phyloP scores from a whole-genome alignment of 2,888 invertebrate genomes.

The Pollenia griseotomentosa region DNA sequence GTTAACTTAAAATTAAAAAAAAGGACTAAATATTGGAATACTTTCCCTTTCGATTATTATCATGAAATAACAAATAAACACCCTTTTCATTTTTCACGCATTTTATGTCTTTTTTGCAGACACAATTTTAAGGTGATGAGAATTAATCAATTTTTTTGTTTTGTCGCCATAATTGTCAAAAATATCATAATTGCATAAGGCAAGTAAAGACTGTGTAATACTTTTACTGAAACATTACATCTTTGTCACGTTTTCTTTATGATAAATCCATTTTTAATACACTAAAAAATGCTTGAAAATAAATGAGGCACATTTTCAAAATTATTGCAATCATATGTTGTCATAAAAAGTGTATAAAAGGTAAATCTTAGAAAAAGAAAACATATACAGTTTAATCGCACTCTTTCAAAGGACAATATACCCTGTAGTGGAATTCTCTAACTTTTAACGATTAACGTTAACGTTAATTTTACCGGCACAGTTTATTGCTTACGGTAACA shows the following conservation, averaged over 20 bases:
- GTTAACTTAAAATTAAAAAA: too few species aligned
- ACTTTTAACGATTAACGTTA: too few species aligned
- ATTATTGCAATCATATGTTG: too few species aligned
- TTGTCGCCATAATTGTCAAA: constrained; percentile 22
- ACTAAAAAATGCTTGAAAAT: not conserved
- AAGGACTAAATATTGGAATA: not conserved
- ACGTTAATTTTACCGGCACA: too few species aligned
- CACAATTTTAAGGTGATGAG: constrained; percentile 43
- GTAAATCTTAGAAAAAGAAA: too few species aligned
- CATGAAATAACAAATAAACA: constrained; percentile 8
- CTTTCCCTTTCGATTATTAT: not conserved
- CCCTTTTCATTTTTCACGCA: constrained; percentile 42
- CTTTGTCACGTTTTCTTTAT: constrained; percentile 43
- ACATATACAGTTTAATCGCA: too few species aligned
- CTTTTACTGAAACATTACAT: constrained; percentile 2
- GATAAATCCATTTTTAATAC: constrained; percentile 5
- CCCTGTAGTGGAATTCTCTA: too few species aligned
- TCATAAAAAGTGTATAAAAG: too few species aligned
- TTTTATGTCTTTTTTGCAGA: constrained; percentile 20
- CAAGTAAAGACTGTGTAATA: not conserved
- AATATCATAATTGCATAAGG: constrained; percentile 42
- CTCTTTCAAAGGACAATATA: too few species aligned
- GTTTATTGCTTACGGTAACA: too few species aligned
- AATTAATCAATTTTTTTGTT: constrained; percentile 38
- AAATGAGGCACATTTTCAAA: too few species aligned